These are phyloP conservation scores for Crioceris asparagi DNA, from an alignment of 2,888 invertebrate species.

Conservation along the genomic window DNA sequence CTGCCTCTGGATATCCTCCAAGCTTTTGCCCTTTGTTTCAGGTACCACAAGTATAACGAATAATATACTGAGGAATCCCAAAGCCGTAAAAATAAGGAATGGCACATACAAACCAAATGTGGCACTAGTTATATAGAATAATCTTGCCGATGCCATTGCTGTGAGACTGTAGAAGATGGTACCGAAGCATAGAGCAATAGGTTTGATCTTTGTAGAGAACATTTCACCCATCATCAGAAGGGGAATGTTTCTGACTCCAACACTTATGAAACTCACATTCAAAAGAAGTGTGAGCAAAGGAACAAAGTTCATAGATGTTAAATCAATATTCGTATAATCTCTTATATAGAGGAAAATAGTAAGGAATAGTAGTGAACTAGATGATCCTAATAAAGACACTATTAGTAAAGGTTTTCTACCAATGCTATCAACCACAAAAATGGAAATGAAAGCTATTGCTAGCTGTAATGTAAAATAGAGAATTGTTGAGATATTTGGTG, in stretches of 20 bases:
- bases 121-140: conserved; percentile 37
- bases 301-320: conserved; percentile 33
- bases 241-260: conserved; percentile 45
- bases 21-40: conserved; percentile 43
- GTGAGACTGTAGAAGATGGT: conserved; percentile 42
- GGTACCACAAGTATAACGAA: conserved; percentile 38
- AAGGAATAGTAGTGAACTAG: conserved; percentile 35
- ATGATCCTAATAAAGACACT: conserved; percentile 39
- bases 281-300: conserved; percentile 39
- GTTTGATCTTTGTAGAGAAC: conserved; percentile 45
- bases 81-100: conserved; percentile 38
- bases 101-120: conserved; percentile 38
- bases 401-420: conserved; percentile 46
- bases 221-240: conserved; percentile 44
- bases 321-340: conserved; percentile 31
- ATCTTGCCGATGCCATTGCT: conserved; percentile 40
- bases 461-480: conserved; percentile 43
- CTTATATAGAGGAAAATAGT: conserved; percentile 39
- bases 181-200: conserved; percentile 44
- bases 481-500: conserved; percentile 31
- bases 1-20: conserved; percentile 40
- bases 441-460: conserved; percentile 45
- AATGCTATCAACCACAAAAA: conserved; percentile 46
- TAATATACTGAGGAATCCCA: conserved; percentile 34
- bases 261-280: conserved; percentile 41